Conservation (phyloP, 1,140 invertebrate species). For the Sycobia sp. region DNA sequence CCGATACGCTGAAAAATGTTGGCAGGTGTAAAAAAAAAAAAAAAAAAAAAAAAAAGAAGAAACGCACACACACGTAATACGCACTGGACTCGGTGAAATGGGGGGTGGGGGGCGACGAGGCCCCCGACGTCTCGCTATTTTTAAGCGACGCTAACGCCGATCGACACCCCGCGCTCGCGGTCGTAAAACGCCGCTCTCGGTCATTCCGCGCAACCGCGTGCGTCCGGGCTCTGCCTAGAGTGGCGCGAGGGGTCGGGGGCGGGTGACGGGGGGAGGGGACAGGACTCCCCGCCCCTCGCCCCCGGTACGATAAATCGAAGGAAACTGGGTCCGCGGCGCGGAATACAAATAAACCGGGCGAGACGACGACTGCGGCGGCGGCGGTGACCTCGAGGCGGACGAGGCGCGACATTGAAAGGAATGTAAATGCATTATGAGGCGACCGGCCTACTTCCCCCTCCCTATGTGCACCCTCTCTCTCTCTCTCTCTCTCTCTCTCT, state of each 20-base stretch:
- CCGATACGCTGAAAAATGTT: no score
- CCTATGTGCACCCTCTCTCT: background rate
- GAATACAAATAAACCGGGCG: slow-evolving; percentile 53
- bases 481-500: no score
- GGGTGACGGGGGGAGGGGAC: no score
- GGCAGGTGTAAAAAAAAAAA: no score
- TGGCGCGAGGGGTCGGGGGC: no score
- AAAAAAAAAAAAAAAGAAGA: no score
- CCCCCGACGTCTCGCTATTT: background rate
- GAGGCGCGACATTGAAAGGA: slow-evolving; percentile 57
- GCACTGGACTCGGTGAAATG: no score
- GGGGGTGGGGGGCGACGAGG: no score
- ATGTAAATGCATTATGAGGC: slow-evolving; percentile 56
- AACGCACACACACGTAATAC: no score
- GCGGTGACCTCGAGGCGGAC: slow-evolving; percentile 50
- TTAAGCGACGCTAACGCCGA: slow-evolving; percentile 9
- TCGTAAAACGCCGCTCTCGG: slow-evolving; percentile 37
- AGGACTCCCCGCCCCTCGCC: background rate
- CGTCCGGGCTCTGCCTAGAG: no score
- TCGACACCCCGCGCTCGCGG: slow-evolving; percentile 34
- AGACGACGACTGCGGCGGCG: slow-evolving; percentile 14
- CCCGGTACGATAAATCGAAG: slow-evolving; percentile 52
- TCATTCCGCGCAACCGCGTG: slow-evolving; percentile 46
- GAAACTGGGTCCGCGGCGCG: slow-evolving; percentile 33
- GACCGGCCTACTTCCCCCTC: slow-evolving; percentile 45